phyloP scores from a whole-genome alignment of 2,797 vertebrate genomes.

The Coregonus sp. region DNA sequence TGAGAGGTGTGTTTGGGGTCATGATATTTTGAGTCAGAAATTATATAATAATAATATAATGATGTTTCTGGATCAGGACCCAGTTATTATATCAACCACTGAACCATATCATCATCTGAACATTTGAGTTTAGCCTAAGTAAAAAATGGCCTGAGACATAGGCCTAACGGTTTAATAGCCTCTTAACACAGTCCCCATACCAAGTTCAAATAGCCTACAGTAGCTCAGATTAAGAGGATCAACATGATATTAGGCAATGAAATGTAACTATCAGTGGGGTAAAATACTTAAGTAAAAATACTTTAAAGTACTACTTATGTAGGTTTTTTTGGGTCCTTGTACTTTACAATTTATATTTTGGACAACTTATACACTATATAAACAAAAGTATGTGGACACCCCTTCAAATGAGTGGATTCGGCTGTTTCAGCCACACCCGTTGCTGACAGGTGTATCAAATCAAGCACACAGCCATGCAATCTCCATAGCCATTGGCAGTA shows the following conservation, averaged over 20 bases:
- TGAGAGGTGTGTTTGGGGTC: constrained; percentile 3
- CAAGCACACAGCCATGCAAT: too few relatives aligned
- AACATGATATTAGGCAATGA: not conserved
- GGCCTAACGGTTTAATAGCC: not conserved
- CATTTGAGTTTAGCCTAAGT: not conserved
- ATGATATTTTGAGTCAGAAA: not conserved
- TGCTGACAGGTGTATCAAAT: too few relatives aligned
- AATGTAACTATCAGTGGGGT: not conserved
- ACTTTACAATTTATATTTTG: too few relatives aligned
- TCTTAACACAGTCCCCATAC: not conserved
- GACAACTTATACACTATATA: too few relatives aligned
- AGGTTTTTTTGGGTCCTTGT: too few relatives aligned
- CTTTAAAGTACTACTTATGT: too few relatives aligned
- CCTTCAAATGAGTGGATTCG: too few relatives aligned
- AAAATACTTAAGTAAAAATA: too few relatives aligned
- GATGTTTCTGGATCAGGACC: not conserved
- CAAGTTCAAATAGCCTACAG: not conserved
- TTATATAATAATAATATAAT: too few relatives aligned
- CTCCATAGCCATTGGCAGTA: too few relatives aligned
- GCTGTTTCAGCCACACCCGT: too few relatives aligned
- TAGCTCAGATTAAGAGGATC: not conserved
- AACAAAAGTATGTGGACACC: too few relatives aligned
- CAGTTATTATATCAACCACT: not conserved
- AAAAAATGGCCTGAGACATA: not conserved
- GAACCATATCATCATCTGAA: not conserved